phyloP scores from a whole-genome alignment of 2,888 invertebrate genomes.

The Melanophora roralis region DNA sequence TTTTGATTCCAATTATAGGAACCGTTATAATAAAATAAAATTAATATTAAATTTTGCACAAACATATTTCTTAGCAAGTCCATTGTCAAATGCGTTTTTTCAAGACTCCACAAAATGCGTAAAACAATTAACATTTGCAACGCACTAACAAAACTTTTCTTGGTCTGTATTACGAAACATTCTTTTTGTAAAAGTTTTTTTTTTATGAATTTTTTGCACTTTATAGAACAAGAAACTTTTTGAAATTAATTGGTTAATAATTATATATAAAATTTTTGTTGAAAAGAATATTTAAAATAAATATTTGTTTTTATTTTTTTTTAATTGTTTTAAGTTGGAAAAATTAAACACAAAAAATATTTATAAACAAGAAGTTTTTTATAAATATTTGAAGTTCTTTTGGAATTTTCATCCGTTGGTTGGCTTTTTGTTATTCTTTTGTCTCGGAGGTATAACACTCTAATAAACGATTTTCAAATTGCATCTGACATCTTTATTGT shows the following conservation, averaged over 20 bases:
- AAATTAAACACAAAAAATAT: constrained; percentile 62
- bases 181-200: background rate
- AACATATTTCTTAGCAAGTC: constrained; percentile 74
- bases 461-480: constrained; percentile 52
- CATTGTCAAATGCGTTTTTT: constrained; percentile 65
- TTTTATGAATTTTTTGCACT: background rate
- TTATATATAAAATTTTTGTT: constrained; percentile 16
- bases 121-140: background rate
- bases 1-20: constrained; percentile 78
- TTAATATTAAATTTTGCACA: constrained; percentile 76
- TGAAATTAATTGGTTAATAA: background rate
- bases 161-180: constrained; percentile 48
- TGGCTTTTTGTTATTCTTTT: constrained; percentile 59
- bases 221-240: background rate
- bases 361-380: constrained; percentile 62
- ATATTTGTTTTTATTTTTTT: constrained; percentile 6
- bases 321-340: constrained; percentile 36
- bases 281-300: constrained; percentile 32
- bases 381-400: constrained; percentile 51
- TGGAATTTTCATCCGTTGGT: constrained; percentile 61
- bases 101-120: background rate
- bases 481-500: constrained; percentile 22
- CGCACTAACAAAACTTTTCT: background rate
- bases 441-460: constrained; percentile 60
- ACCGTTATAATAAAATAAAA: constrained; percentile 78